Evolutionary conservation across 1,140 invertebrate species (phyloP).

Genomic region (Globodera rostochiensis): DNA sequence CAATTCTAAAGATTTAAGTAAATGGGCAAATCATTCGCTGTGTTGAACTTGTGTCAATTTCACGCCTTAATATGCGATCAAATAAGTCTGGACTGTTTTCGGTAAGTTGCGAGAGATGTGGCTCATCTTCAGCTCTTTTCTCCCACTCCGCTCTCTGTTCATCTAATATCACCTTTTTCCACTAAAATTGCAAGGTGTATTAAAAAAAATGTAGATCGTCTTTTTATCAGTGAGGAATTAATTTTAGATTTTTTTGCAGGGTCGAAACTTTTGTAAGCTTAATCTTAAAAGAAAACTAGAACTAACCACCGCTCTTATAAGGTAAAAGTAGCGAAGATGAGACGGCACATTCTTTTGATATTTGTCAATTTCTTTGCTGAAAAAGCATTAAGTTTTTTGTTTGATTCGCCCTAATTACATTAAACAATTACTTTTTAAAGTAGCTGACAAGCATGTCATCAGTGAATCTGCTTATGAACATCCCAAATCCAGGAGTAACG

Average conservation of each 20-base stretch:
- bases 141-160: conserved; percentile 29
- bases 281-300: background rate
- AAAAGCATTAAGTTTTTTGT: background rate
- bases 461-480: conserved; percentile 34
- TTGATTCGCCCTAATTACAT: no score
- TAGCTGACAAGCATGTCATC: conserved; percentile 34
- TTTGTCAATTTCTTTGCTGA: conserved; percentile 11
- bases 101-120: background rate
- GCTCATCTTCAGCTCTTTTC: conserved; percentile 1
- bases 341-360: conserved; percentile 21
- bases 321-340: conserved; percentile 31
- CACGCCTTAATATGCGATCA: conserved; percentile 1
- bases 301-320: conserved; percentile 27
- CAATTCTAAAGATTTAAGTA: conserved; percentile 20
- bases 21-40: background rate
- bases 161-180: conserved; percentile 12
- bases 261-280: no score
- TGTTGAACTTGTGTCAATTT: conserved; percentile 10
- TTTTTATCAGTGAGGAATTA: no score
- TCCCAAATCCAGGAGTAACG: conserved; percentile 27
- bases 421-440: conserved; percentile 21
- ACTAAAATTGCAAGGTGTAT: conserved; percentile 14
- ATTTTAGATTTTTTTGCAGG: no score
- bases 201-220: no score
- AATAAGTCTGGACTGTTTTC: background rate